A percentile compares a stretch with the other conserved stretches of the same genome.
Conservation (phyloP, 1,140 invertebrate genomes). For the Drosophila sucinea region DNA sequence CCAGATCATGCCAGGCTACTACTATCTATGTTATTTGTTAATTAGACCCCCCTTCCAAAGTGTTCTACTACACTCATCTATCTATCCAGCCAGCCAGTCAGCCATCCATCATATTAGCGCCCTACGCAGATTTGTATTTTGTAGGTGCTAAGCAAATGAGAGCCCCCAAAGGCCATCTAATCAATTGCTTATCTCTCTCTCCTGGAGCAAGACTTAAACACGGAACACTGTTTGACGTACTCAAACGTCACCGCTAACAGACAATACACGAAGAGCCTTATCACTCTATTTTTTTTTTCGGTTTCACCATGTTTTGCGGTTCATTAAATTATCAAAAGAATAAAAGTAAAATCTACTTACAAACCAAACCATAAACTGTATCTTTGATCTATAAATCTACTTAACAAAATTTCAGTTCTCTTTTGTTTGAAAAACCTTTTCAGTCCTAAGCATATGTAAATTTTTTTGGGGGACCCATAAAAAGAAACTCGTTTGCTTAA, state of each 20-base stretch:
- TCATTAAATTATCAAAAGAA: neutral
- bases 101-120: conserved; percentile 66
- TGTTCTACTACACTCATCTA: neutral
- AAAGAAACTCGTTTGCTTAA: neutral
- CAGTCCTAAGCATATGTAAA: conserved; percentile 34
- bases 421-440: neutral
- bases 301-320: neutral
- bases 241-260: conserved; percentile 61
- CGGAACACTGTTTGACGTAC: conserved; percentile 39
- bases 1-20: neutral
- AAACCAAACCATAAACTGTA: neutral
- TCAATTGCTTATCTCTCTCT: conserved; percentile 28
- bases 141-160: conserved; percentile 7
- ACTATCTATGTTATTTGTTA: neutral
- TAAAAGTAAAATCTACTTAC: neutral
- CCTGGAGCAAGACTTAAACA: neutral
- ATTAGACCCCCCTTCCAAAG: neutral
- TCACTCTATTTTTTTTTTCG: neutral
- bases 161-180: neutral
- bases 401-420: neutral
- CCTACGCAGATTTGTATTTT: conserved; percentile 45
- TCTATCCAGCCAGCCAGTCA: conserved; percentile 4
- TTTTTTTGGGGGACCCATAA: conserved; percentile 14
- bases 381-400: conserved; percentile 5
- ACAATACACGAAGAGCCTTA: conserved; percentile 38